These are phyloP conservation scores for Nephila pilipes DNA, from an alignment of 1,140 invertebrate species.

Conservation along the genomic window DNA sequence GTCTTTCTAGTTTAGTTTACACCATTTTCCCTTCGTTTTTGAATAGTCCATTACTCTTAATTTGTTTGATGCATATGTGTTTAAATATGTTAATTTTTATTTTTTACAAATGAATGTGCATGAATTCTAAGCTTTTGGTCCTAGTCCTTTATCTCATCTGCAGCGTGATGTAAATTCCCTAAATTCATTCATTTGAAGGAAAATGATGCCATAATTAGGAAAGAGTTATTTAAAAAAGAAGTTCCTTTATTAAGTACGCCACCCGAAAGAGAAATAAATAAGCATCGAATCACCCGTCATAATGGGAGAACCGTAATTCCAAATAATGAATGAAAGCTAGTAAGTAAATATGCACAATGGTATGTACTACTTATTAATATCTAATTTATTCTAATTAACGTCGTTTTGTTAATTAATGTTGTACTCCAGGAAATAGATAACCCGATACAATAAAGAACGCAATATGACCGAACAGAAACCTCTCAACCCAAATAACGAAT, in stretches of 20 bases:
- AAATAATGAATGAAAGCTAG: not conserved
- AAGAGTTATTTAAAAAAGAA: not conserved
- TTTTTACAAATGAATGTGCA: too few relatives aligned
- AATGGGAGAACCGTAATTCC: not conserved
- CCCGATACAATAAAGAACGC: not conserved
- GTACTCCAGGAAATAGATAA: not conserved
- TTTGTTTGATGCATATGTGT: too few relatives aligned
- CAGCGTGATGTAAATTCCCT: too few relatives aligned
- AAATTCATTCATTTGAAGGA: too few relatives aligned
- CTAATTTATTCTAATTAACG: slow-evolving; percentile 27
- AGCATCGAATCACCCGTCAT: not conserved
- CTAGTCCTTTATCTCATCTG: too few relatives aligned
- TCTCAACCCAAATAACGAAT: not conserved
- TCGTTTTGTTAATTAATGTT: not conserved
- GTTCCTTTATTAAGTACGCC: not conserved
- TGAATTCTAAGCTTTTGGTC: too few relatives aligned
- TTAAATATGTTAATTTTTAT: too few relatives aligned
- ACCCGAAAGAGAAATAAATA: not conserved
- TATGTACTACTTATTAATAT: not conserved
- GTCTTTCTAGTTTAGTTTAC: too few relatives aligned
- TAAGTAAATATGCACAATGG: too few relatives aligned
- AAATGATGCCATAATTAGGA: not conserved
- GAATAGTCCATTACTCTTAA: too few relatives aligned
- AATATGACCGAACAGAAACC: not conserved
- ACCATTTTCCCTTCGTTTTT: too few relatives aligned